phyloP scores from a whole-genome alignment of 2,113 vertebrate genomes.

The Tricholaema leucomelas region DNA sequence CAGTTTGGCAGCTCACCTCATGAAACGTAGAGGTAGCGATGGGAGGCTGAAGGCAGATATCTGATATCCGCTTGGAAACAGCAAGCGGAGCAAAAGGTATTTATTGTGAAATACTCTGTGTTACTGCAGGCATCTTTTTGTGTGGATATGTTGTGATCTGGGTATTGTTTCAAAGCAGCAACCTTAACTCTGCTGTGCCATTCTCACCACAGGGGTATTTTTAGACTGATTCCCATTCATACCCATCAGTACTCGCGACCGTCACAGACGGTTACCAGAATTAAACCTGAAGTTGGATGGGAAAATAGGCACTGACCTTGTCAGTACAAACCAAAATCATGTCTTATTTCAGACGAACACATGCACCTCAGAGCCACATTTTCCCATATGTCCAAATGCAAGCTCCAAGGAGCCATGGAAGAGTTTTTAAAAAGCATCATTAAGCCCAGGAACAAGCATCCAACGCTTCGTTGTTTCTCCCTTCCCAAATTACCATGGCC shows the following conservation, averaged over 20 bases:
- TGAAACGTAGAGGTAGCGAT: background rate
- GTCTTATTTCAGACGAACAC: constrained; percentile 15
- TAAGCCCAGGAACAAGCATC: background rate
- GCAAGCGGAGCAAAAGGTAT: background rate
- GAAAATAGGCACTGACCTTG: constrained; percentile 46
- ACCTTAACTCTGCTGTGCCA: background rate
- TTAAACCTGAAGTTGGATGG: constrained; percentile 52
- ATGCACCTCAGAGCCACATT: background rate
- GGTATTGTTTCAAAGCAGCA: background rate
- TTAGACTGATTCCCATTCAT: constrained; percentile 43
- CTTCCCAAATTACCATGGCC: background rate
- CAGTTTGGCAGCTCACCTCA: background rate
- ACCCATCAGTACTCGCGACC: background rate
- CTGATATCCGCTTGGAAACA: background rate
- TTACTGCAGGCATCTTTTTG: background rate
- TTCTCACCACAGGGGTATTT: constrained; percentile 17
- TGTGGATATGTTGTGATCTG: background rate
- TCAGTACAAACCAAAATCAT: constrained; percentile 1
- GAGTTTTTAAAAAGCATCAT: background rate
- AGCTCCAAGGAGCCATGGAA: background rate
- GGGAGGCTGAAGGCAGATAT: background rate
- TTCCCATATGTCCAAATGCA: background rate
- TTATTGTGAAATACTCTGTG: background rate
- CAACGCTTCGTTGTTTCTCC: background rate
- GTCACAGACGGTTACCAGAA: background rate